Base-by-base conservation (phyloP, 1,140 invertebrate genomes). In the Andrena cerasifolii region DNA sequence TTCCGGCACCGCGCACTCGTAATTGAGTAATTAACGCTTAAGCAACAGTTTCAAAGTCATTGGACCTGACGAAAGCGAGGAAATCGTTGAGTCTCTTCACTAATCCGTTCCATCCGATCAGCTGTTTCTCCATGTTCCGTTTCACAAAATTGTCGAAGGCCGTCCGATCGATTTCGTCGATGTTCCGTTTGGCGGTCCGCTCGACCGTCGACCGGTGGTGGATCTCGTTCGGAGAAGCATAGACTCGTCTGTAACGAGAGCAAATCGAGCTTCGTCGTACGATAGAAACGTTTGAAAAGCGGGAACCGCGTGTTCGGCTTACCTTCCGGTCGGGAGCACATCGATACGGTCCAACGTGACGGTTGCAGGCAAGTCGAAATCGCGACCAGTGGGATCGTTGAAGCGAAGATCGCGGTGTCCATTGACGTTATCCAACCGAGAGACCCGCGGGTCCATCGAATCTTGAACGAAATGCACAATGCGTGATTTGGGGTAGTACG, bases 131-230 rank as follows among this genome's bases (percentile, higher is more conserved):
- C 73, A 95, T 93, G 84, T 93, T 94, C 51, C 93, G 91, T 72
- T 94, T 95, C 54, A 94, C 94, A 82, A 95, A 93, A 6, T 92
- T 93, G n/a, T 93, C 92, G 80, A 94, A 95, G 36, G 94, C 94
- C 76, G 93, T 93, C 47, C 93, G 89, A 87, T 94, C 93, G 77
- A 95, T 95, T 82, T 95, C 94, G 78, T 95, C 93, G 36, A 95
- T 93, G 73, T 95, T 93, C 83, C 93, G 91, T 87, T 94, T 94
- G 36, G 84, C 89, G 70, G 93, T 91, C 26, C 78, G 68, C 24
- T 88, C 28, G 65, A 90, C 88, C 36, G 88, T 85, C 14, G 65
- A 33, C 24, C 90, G 80, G 79, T 94, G 91, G 79, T 94, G 91
- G 67, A 94, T 94, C 75, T 94, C 93, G 36, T 18, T 4, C 1